Evolutionary conservation across 2,888 invertebrate species (phyloP).

Genomic region (Lithophane ornitopus): DNA sequence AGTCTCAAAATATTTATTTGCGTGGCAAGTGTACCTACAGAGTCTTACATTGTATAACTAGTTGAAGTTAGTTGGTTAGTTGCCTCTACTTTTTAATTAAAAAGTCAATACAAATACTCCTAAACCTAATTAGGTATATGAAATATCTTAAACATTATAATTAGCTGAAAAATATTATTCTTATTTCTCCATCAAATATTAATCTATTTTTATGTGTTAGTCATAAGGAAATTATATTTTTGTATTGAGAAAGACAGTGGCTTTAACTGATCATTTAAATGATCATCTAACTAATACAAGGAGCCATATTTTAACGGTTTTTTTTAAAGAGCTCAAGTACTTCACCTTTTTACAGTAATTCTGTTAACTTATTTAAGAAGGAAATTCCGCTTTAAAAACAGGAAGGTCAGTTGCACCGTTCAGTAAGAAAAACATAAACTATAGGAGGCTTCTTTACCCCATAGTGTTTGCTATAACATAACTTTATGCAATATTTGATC

Average conservation of each 20-base stretch:
- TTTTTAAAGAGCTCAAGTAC: neutral
- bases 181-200: constrained; percentile 5
- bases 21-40: neutral
- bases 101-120: neutral
- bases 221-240: constrained; percentile 43
- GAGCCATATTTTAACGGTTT: neutral
- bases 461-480: constrained; percentile 36
- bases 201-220: neutral
- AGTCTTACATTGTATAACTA: constrained; percentile 9
- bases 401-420: constrained; percentile 29
- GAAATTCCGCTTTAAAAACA: constrained; percentile 38
- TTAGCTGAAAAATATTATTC: constrained; percentile 2
- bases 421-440: constrained; percentile 19
- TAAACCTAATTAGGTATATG: neutral
- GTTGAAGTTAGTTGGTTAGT: neutral
- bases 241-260: constrained; percentile 23
- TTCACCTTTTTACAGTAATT: neutral
- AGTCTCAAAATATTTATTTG: neutral
- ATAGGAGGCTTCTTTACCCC: neutral
- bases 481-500: constrained; percentile 71
- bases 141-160: neutral
- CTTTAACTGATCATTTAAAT: constrained; percentile 21
- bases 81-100: neutral
- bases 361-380: neutral
- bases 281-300: neutral